phyloP scores from a whole-genome alignment of 2,113 vertebrate genomes.

The Aythya baeri region DNA sequence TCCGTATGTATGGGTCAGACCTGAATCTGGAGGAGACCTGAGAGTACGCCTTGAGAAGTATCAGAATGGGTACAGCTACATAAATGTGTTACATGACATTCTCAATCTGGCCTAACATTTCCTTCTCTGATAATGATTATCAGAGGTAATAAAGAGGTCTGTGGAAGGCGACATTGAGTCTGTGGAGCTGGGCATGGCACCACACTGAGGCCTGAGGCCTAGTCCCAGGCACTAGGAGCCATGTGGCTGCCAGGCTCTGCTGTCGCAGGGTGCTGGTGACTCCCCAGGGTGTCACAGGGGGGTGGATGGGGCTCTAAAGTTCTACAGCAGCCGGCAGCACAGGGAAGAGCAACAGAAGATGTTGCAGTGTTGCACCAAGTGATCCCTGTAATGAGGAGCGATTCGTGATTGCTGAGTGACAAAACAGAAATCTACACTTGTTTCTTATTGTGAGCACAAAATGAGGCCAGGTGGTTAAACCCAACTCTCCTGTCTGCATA shows the following conservation, averaged over 20 bases:
- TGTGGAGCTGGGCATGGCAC: not conserved
- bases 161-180: rapidly evolving
- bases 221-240: rapidly evolving
- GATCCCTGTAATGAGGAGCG: rapidly evolving
- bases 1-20: not conserved
- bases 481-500: not conserved
- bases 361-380: rapidly evolving
- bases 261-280: not conserved
- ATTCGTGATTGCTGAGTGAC: not conserved
- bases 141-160: not conserved
- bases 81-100: not conserved
- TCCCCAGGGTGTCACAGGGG: not conserved
- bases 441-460: not conserved
- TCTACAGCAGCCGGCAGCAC: not conserved
- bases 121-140: not conserved
- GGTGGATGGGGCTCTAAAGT: not conserved
- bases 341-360: rapidly evolving
- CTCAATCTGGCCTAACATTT: not conserved
- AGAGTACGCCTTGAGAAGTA: not conserved
- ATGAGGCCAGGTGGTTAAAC: not conserved
- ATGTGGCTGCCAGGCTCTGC: not conserved
- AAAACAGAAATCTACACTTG: not conserved
- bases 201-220: not conserved
- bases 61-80: no score
- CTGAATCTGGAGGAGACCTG: not conserved